Evolutionary conservation across 2,888 invertebrate species (phyloP), one percentile per base, ranked within the genome.

Genomic region (Euplagia quadripunctaria): DNA sequence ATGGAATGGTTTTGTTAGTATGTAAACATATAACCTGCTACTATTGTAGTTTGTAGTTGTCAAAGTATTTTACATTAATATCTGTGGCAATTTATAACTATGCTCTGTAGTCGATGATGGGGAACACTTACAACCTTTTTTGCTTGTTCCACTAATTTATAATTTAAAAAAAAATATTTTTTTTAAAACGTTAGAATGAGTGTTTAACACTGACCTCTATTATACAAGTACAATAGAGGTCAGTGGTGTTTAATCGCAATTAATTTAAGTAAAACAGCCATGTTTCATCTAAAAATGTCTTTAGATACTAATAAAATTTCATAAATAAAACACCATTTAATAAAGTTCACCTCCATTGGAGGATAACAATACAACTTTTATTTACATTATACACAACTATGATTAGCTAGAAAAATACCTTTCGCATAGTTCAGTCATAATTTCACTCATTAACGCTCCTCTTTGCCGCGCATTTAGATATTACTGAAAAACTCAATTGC

Each of bases 391-490:
- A 74, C 72, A 77, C 70, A 76, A 72, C 72, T 75, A 70, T 75
- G 67, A 76, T 80, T 82, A 71, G 80, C 85, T 93, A 93, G 81
- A 93, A 93, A 93, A 93, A 93, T 93, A 93, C 89, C 93, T 93
- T 93, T 93, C 93, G 92, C 93, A 90, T 87, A 86, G 83, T 87
- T 94, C 93, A 94, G 93, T 93, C 93, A 87, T 76, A 71, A 74
- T 78, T 82, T 78, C 81, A 82, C 79, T 79, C 66, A 72, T 72
- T 76, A 70, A 74, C 42, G 11, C 1, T 67, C 12, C 11, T 1
- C 1, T 17, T 20, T 11, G 17, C n/a, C 3, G 14, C 20, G 7
- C 67, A 41, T 49, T 20, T 20, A 46, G 58, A 42, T 52, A 17
- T 17, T 17, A 58, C 11, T 58, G 4, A 31, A 61, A 5, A 11